Evolutionary conservation across 1,140 invertebrate species (phyloP).

Genomic region (Ceratina australensis): DNA sequence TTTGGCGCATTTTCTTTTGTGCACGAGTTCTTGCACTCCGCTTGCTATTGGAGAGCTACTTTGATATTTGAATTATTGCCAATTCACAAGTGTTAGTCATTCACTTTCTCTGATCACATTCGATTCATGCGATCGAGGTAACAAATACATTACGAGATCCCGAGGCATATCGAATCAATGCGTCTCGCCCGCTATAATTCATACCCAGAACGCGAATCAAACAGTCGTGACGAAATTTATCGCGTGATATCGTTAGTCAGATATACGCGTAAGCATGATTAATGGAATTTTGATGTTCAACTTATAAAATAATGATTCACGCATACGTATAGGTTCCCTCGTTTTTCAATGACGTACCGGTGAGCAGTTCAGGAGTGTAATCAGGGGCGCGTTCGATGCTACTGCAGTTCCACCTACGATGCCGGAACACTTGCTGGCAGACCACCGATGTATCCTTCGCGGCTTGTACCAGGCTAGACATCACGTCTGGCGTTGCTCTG

Average conservation of each 20-base stretch:
- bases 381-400: constrained; percentile 86
- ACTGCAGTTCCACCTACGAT: constrained; percentile 92
- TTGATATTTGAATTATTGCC: not conserved
- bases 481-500: constrained; percentile 83
- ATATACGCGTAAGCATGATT: too few relatives aligned
- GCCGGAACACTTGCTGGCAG: constrained; percentile 86
- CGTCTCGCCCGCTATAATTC: not conserved
- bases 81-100: constrained; percentile 1
- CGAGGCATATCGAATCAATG: not conserved
- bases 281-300: too few relatives aligned
- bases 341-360: constrained; percentile 81
- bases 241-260: not conserved
- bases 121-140: constrained; percentile 8
- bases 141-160: constrained; percentile 7
- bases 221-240: not conserved
- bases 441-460: constrained; percentile 84
- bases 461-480: constrained; percentile 87
- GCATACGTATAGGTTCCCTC: not conserved
- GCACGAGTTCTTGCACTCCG: too few relatives aligned
- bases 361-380: constrained; percentile 86
- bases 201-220: not conserved
- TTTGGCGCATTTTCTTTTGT: not conserved
- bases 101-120: constrained; percentile 23
- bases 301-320: too few relatives aligned
- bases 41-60: too few relatives aligned